Conservation (phyloP, 64 coral and sea anemone genomes). For the Actinia tenebrosa region DNA sequence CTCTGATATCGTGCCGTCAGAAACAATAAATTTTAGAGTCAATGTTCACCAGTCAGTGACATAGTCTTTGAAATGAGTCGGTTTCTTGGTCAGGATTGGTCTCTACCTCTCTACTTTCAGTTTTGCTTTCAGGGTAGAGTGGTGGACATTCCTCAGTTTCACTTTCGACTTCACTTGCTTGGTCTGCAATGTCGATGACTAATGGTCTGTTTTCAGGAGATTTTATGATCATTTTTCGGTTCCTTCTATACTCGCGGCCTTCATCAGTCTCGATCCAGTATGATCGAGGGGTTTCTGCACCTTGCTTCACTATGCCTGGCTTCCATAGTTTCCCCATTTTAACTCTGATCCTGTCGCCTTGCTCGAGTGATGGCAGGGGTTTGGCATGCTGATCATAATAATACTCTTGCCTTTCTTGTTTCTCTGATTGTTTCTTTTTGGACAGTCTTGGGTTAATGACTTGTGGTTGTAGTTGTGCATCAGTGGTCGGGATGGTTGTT, state of each 20-base stretch:
- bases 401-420: slow-evolving; percentile 43
- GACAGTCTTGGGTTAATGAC: not conserved
- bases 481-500: not conserved
- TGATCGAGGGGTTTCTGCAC: slow-evolving; percentile 44
- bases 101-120: no score
- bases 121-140: no score
- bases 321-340: slow-evolving; percentile 30
- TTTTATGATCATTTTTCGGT: slow-evolving; percentile 16
- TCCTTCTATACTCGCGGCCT: slow-evolving; percentile 25
- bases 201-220: no score
- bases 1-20: no score
- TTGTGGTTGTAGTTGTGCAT: slow-evolving; percentile 11
- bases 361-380: slow-evolving; percentile 19
- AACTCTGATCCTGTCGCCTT: slow-evolving; percentile 40
- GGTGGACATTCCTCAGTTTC: no score
- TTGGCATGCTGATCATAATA: slow-evolving; percentile 42
- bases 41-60: no score
- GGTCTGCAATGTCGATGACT: no score
- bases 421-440: slow-evolving; percentile 1
- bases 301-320: not conserved
- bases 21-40: no score
- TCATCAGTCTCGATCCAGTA: slow-evolving; percentile 37
- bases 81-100: no score
- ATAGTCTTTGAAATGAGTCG: no score
- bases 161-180: no score